These are phyloP conservation scores for Dicranocentrus wangi DNA, from an alignment of 2,888 invertebrate genomes.

Conservation along the genomic window DNA sequence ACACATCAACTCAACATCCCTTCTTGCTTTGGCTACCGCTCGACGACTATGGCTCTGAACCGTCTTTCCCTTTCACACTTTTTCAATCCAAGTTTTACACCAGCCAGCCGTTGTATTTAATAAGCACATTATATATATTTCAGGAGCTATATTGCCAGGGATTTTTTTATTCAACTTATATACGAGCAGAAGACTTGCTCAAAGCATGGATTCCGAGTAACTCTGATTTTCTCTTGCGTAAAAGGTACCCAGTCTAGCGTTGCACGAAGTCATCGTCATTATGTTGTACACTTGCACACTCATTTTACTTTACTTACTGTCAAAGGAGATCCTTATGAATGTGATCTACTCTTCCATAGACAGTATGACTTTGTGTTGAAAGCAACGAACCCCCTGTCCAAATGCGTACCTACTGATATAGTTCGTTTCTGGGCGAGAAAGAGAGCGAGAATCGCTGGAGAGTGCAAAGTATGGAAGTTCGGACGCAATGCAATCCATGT, in stretches of 20 bases:
- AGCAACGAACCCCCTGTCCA: too few relatives aligned
- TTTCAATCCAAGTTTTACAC: constrained; percentile 11
- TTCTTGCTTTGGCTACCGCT: not conserved
- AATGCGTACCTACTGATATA: too few relatives aligned
- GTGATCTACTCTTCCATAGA: constrained; percentile 5
- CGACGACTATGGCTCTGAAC: too few relatives aligned
- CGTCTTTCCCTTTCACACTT: not conserved
- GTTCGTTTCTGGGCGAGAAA: too few relatives aligned
- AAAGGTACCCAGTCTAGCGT: not conserved
- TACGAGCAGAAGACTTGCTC: too few relatives aligned
- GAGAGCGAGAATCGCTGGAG: too few relatives aligned
- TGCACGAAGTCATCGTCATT: not conserved
- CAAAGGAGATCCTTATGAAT: constrained; percentile 22
- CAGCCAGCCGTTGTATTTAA: not conserved
- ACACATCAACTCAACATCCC: not conserved
- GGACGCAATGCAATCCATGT: too few relatives aligned
- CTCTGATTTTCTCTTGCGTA: not conserved
- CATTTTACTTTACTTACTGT: constrained; percentile 27
- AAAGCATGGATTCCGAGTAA: not conserved
- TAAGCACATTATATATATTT: not conserved
- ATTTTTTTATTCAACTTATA: too few relatives aligned
- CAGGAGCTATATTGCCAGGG: not conserved
- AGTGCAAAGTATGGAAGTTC: too few relatives aligned
- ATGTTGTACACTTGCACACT: not conserved
- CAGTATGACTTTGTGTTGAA: too few relatives aligned